phyloP scores from a whole-genome alignment of 2,888 invertebrate genomes.

The Pristionchus mayeri region DNA sequence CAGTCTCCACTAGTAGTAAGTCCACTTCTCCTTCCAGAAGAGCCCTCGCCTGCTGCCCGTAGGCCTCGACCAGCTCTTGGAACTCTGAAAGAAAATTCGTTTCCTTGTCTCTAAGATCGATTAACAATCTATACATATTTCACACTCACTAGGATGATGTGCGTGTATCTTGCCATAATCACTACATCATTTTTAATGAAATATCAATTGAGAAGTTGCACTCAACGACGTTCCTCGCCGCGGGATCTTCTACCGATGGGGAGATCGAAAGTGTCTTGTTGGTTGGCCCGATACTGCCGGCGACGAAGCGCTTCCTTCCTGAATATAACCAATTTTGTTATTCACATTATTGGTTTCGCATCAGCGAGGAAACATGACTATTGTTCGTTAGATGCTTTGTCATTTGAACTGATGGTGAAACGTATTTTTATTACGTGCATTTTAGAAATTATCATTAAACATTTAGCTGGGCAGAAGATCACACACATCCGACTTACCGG shows the following conservation, averaged over 20 bases:
- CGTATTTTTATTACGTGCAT: too few species aligned
- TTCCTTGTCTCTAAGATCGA: too few species aligned
- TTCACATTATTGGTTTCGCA: too few species aligned
- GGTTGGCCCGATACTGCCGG: conserved; percentile 79
- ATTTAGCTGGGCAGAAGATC: too few species aligned
- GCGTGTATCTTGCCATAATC: too few species aligned
- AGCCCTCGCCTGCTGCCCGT: conserved; percentile 80
- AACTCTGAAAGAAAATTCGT: conserved; percentile 77
- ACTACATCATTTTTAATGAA: too few species aligned
- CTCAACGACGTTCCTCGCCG: conserved; percentile 81
- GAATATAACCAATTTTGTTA: too few species aligned
- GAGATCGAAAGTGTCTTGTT: conserved; percentile 81
- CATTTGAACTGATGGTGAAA: neutral
- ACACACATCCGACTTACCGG: conserved; percentile 75
- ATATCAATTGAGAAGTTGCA: conserved; percentile 50
- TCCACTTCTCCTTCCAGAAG: conserved; percentile 80
- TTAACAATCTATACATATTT: too few species aligned
- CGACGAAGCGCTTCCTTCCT: conserved; percentile 71
- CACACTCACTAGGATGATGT: too few species aligned
- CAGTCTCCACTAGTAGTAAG: conserved; percentile 81
- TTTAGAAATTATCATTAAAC: too few species aligned
- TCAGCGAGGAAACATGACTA: too few species aligned
- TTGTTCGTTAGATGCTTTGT: too few species aligned
- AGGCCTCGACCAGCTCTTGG: conserved; percentile 80
- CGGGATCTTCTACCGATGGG: conserved; percentile 81